These are phyloP conservation scores for Nasua narica DNA, from an alignment of 2,797 vertebrate species.

Conservation along the genomic window DNA sequence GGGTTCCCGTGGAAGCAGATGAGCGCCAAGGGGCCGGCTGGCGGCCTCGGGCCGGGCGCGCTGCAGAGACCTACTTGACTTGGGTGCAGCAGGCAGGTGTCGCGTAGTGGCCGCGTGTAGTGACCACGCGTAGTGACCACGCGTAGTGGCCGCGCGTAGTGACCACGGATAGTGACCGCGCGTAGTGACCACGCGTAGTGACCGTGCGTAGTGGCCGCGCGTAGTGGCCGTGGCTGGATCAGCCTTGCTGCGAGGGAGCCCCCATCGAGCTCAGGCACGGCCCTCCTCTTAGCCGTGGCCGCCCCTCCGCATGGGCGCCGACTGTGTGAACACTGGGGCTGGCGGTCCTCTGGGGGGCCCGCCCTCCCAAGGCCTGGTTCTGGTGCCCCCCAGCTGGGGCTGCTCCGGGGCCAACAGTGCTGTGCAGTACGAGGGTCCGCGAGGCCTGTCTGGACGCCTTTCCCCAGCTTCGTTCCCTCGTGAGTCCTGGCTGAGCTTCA, in stretches of 20 bases:
- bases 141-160: too few relatives aligned
- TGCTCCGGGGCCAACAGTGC: not conserved
- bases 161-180: too few relatives aligned
- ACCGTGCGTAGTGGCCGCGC: fast-evolving
- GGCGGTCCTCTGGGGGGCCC: not conserved
- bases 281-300: fast-evolving
- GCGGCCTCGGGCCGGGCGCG: fast-evolving
- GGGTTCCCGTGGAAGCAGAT: too few relatives aligned
- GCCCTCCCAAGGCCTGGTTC: not conserved
- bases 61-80: not conserved
- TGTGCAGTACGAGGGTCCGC: fast-evolving
- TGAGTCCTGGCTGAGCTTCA: not conserved
- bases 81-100: too few relatives aligned
- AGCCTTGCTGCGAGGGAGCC: not conserved
- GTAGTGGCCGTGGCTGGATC: not conserved
- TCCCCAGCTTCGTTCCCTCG: not conserved
- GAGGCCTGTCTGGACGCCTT: not conserved
- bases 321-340: fast-evolving
- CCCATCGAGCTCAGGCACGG: not conserved
- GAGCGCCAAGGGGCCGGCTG: not conserved
- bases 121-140: too few relatives aligned
- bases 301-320: too few relatives aligned
- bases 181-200: too few relatives aligned
- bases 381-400: not conserved
- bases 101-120: fast-evolving